Evolutionary conservation across 2,888 invertebrate species (phyloP).

Genomic region (Plusia festucae): DNA sequence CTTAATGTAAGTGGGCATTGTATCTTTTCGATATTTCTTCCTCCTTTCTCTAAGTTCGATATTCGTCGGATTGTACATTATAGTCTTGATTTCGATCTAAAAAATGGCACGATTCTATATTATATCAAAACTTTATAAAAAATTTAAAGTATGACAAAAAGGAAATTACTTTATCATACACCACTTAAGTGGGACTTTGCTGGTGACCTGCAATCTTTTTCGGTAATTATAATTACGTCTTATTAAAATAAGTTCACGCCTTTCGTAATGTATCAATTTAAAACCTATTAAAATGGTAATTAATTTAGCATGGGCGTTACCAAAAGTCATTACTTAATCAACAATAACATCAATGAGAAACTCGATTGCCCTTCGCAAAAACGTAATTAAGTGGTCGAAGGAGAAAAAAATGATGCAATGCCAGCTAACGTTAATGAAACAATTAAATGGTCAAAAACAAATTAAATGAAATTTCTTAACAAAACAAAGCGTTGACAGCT

Average conservation of each 20-base stretch:
- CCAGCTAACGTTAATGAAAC: conserved; percentile 28
- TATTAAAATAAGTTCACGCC: neutral
- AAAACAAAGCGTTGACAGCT: neutral
- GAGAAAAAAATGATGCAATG: conserved; percentile 29
- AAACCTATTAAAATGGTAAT: conserved; percentile 3
- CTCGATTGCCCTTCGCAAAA: conserved; percentile 41
- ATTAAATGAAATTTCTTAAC: conserved; percentile 27
- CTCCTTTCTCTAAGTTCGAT: neutral
- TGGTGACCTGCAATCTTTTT: neutral
- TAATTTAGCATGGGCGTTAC: conserved; percentile 46
- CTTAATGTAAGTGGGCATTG: neutral
- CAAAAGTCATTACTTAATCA: conserved; percentile 45
- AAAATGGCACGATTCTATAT: neutral
- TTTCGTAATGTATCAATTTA: neutral
- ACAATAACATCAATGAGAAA: conserved; percentile 51
- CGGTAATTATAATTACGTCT: neutral
- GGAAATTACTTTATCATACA: neutral
- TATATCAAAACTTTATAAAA: neutral
- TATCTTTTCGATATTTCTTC: neutral
- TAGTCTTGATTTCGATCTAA: neutral
- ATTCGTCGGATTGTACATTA: neutral
- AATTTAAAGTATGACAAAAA: neutral
- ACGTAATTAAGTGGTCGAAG: conserved; percentile 40
- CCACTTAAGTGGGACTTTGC: neutral
- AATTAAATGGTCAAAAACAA: conserved; percentile 25